Evolutionary conservation across 2,888 invertebrate genomes (phyloP).

Genomic region (Craniophora ligustri): DNA sequence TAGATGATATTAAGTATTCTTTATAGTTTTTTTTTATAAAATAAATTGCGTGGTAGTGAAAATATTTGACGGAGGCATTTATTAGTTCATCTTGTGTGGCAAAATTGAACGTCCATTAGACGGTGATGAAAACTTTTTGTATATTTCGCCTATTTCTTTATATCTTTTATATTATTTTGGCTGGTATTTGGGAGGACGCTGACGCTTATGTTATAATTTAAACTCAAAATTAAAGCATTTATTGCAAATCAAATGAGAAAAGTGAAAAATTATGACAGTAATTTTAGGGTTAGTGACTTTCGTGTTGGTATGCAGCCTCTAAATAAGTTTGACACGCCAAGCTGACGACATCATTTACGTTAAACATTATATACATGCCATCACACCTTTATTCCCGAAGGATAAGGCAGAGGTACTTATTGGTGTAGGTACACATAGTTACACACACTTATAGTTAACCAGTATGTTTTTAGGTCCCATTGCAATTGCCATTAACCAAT

Average conservation of each 20-base stretch:
- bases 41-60: constrained; percentile 45
- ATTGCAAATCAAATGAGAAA: no score
- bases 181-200: constrained; percentile 18
- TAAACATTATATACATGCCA: no score
- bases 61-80: constrained; percentile 37
- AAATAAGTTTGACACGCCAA: constrained; percentile 7
- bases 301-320: constrained; percentile 4
- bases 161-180: constrained; percentile 33
- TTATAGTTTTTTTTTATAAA: constrained; percentile 21
- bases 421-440: no score
- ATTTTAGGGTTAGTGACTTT: constrained; percentile 32
- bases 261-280: constrained; percentile 9
- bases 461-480: no score
- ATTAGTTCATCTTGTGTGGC: constrained; percentile 56
- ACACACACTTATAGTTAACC: no score
- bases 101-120: constrained; percentile 40
- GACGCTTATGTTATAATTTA: constrained; percentile 25
- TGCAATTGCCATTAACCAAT: no score
- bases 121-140: constrained; percentile 44
- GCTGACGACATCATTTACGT: not conserved
- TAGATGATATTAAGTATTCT: not conserved
- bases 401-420: no score
- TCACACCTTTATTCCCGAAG: no score
- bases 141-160: constrained; percentile 24
- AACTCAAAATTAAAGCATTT: constrained; percentile 26